Evolutionary conservation across 2,888 invertebrate genomes (phyloP).

Genomic region (Agriopis marginaria): DNA sequence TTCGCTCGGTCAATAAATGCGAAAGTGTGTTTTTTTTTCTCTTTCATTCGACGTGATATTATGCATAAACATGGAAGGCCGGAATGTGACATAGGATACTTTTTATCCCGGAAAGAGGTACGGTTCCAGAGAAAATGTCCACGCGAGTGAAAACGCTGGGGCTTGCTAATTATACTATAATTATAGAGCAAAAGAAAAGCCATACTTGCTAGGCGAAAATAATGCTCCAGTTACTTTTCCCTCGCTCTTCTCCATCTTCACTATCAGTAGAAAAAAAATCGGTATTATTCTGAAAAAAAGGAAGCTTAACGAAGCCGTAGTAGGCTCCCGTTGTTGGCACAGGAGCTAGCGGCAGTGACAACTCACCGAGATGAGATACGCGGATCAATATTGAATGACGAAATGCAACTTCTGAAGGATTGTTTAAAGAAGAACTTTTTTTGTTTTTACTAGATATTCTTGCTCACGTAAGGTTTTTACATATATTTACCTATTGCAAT

Average conservation of each 20-base stretch:
- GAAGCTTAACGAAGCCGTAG: not conserved
- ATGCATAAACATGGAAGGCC: no score
- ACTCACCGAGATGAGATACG: constrained; percentile 49
- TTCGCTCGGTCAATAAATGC: no score
- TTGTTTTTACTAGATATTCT: not conserved
- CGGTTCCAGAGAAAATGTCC: no score
- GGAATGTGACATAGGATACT: no score
- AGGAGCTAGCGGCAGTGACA: constrained; percentile 53
- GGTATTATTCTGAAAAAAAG: no score
- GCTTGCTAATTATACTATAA: no score
- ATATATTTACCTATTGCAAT: not conserved
- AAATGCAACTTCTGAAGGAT: constrained; percentile 28
- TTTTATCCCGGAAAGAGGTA: no score
- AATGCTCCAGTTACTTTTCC: not conserved
- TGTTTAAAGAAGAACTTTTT: constrained; percentile 22
- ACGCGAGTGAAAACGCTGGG: no score
- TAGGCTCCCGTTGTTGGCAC: constrained; percentile 16
- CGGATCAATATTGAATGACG: constrained; percentile 30
- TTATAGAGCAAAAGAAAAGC: no score
- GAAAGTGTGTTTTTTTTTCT: no score
- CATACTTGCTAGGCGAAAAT: no score
- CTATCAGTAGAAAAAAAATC: not conserved
- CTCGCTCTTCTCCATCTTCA: not conserved
- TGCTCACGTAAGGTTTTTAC: constrained; percentile 4
- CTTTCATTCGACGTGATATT: no score